Conservation (phyloP, 2,888 invertebrate species). For the Drosophila phalerata region DNA sequence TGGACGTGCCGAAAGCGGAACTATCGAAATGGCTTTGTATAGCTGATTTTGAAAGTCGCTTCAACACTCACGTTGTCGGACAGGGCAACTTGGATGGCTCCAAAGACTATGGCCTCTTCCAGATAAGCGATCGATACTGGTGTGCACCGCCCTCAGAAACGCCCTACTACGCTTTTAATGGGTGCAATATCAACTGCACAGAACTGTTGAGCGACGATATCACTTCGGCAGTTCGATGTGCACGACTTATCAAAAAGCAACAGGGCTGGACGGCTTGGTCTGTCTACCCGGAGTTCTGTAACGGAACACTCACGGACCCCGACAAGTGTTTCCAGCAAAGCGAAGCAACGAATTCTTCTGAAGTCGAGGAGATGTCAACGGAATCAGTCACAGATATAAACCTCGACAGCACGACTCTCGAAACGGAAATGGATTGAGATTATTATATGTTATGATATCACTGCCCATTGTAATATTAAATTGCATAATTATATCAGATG, state of each 20-base stretch:
- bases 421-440: constrained; percentile 37
- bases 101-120: constrained; percentile 85
- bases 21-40: constrained; percentile 82
- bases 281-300: constrained; percentile 79
- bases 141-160: constrained; percentile 76
- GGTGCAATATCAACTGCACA: constrained; percentile 81
- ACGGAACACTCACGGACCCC: constrained; percentile 67
- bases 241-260: constrained; percentile 75
- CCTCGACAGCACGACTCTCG: constrained; percentile 35
- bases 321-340: constrained; percentile 64
- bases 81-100: constrained; percentile 86
- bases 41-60: constrained; percentile 82
- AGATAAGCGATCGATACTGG: constrained; percentile 85
- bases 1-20: constrained; percentile 81
- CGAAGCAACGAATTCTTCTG: constrained; percentile 4
- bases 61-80: constrained; percentile 86
- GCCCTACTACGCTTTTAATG: constrained; percentile 73
- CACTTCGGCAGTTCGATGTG: constrained; percentile 78
- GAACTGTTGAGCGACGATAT: constrained; percentile 83
- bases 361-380: constrained; percentile 12
- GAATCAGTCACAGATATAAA: neutral
- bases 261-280: constrained; percentile 85
- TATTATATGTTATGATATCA: constrained; percentile 48
- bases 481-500: constrained; percentile 33
- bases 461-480: constrained; percentile 54